These are phyloP conservation scores for Hydrolagus colliei DNA, from an alignment of 2,797 vertebrate species.

Conservation along the genomic window DNA sequence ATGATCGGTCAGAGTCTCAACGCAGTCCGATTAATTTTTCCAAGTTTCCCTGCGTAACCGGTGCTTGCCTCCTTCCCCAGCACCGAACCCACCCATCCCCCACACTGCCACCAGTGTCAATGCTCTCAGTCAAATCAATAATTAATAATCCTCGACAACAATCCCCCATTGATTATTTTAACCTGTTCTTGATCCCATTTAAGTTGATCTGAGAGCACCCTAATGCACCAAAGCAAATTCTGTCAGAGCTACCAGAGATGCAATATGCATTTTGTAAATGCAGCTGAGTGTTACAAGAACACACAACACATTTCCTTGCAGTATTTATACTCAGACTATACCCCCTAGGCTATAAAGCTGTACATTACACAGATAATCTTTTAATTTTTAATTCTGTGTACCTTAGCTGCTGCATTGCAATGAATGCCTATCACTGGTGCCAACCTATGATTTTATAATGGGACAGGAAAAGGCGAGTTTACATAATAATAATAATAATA, in stretches of 20 bases:
- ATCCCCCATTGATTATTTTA: slow-evolving; percentile 71
- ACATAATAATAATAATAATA: too few relatives aligned
- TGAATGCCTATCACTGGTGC: too few relatives aligned
- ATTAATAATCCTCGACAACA: slow-evolving; percentile 78
- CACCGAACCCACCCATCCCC: too few relatives aligned
- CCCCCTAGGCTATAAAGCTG: neutral
- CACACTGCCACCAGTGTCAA: slow-evolving; percentile 45
- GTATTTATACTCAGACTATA: neutral
- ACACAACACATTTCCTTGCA: neutral
- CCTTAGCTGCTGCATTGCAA: too few relatives aligned
- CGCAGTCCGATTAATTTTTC: neutral
- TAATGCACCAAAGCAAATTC: slow-evolving; percentile 67
- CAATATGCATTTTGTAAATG: neutral
- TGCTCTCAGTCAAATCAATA: slow-evolving; percentile 82
- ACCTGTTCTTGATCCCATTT: slow-evolving; percentile 84
- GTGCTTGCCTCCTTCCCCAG: neutral
- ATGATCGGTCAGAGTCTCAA: too few relatives aligned
- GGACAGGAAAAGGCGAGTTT: too few relatives aligned
- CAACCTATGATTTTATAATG: too few relatives aligned
- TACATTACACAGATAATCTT: too few relatives aligned
- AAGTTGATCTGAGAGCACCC: slow-evolving; percentile 78
- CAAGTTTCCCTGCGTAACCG: neutral
- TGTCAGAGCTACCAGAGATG: slow-evolving; percentile 61
- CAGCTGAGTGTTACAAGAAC: neutral
- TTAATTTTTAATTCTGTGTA: too few relatives aligned